These are phyloP conservation scores for Drosophila rellima DNA, from an alignment of 2,888 invertebrate genomes.

Conservation along the genomic window DNA sequence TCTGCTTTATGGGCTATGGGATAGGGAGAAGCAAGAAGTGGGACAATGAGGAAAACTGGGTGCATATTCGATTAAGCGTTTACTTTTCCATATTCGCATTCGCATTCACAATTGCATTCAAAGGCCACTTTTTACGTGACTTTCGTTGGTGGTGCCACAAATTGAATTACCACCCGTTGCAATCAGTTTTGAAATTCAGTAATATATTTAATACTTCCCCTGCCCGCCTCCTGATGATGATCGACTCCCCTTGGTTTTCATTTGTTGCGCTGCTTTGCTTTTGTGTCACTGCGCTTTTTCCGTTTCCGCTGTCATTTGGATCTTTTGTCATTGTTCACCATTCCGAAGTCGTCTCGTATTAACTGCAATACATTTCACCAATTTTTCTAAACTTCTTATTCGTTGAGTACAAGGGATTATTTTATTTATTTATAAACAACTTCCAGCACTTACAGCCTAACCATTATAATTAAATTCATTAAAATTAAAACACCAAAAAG, in stretches of 20 bases:
- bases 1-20: slow-evolving; percentile 15
- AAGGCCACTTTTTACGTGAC: slow-evolving; percentile 29
- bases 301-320: slow-evolving; percentile 36
- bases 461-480: too few relatives aligned
- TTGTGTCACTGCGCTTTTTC: slow-evolving; percentile 40
- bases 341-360: slow-evolving; percentile 25
- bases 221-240: not conserved
- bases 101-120: slow-evolving; percentile 23
- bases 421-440: not conserved
- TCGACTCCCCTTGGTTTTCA: slow-evolving; percentile 26
- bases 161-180: slow-evolving; percentile 54
- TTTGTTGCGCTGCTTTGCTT: slow-evolving; percentile 45
- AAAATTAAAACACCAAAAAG: too few relatives aligned
- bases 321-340: slow-evolving; percentile 23
- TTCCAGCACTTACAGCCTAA: too few relatives aligned
- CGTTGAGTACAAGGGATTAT: not conserved
- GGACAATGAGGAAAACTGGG: not conserved
- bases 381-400: not conserved
- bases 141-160: slow-evolving; percentile 32
- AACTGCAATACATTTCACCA: slow-evolving; percentile 18
- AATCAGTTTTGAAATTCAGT: slow-evolving; percentile 52
- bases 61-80: slow-evolving; percentile 24
- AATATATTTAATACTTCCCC: slow-evolving; percentile 49
- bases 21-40: not conserved
- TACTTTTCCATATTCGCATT: slow-evolving; percentile 11